phyloP scores from a whole-genome alignment of 2,888 invertebrate species.

The Drosophila subsilvestris region DNA sequence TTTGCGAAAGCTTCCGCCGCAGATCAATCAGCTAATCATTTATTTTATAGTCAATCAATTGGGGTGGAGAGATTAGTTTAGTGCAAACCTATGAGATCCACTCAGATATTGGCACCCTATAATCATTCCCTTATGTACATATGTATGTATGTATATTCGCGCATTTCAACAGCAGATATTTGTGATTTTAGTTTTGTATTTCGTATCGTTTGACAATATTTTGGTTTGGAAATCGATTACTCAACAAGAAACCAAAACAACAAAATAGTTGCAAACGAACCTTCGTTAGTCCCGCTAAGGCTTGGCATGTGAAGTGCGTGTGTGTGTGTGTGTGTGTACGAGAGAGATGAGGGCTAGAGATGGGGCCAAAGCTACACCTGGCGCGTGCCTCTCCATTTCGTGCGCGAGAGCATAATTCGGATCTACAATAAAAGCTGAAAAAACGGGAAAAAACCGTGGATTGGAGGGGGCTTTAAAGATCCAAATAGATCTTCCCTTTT shows the following conservation, averaged over 20 bases:
- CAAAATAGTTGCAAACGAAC: conserved; percentile 21
- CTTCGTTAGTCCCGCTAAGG: conserved; percentile 41
- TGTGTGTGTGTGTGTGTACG: background rate
- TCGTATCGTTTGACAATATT: conserved; percentile 43
- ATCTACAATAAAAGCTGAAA: background rate
- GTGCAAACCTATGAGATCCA: too few relatives aligned
- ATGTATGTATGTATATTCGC: background rate
- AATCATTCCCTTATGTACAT: background rate
- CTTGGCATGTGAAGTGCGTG: conserved; percentile 32
- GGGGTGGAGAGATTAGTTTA: background rate
- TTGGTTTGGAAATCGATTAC: conserved; percentile 60
- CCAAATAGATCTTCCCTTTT: too few relatives aligned
- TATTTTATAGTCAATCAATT: background rate
- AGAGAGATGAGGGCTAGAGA: background rate
- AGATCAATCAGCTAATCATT: conserved; percentile 39
- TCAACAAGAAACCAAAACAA: conserved; percentile 46
- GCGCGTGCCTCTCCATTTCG: background rate
- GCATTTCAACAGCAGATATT: background rate
- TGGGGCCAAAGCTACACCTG: background rate
- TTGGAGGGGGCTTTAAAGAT: too few relatives aligned
- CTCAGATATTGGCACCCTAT: background rate
- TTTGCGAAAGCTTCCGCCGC: background rate
- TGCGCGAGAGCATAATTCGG: background rate
- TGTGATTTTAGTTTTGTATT: conserved; percentile 6
- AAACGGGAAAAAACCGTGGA: too few relatives aligned